A percentile compares a stretch with the other conserved stretches of the same genome.
These are phyloP conservation scores for Antennarius striatus DNA, from an alignment of 2,113 vertebrate genomes.

Conservation along the genomic window DNA sequence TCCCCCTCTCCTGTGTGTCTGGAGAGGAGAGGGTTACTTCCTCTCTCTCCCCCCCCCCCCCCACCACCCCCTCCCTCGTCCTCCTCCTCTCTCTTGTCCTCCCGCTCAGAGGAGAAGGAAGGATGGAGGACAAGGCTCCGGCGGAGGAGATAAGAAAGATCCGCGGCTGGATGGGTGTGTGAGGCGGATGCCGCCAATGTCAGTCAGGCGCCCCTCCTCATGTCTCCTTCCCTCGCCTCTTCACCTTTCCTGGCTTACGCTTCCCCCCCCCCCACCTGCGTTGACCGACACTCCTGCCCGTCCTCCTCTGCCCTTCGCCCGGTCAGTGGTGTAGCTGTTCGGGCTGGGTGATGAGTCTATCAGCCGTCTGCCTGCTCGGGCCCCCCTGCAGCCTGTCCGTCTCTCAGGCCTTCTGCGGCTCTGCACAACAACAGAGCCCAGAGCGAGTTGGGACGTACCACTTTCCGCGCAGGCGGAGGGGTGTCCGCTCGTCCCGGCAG, in stretches of 20 bases:
- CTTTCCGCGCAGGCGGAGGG: slow-evolving; percentile 64
- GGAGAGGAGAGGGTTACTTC: slow-evolving; percentile 69
- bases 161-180: slow-evolving; percentile 29
- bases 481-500: slow-evolving; percentile 49
- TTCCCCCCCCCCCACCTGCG: slow-evolving; percentile 43
- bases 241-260: slow-evolving; percentile 56
- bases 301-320: slow-evolving; percentile 32
- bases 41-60: slow-evolving; percentile 57
- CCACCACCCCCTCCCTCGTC: slow-evolving; percentile 44
- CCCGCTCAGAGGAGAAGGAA: slow-evolving; percentile 65
- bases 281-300: slow-evolving; percentile 31
- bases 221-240: slow-evolving; percentile 58
- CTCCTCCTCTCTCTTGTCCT: slow-evolving; percentile 60
- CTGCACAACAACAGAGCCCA: slow-evolving; percentile 84
- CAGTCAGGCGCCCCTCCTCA: slow-evolving; percentile 72
- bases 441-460: slow-evolving; percentile 77
- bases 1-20: slow-evolving; percentile 53
- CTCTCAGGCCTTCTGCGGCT: slow-evolving; percentile 81
- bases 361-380: slow-evolving; percentile 36
- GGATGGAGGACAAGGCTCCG: slow-evolving; percentile 70
- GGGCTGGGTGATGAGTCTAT: slow-evolving; percentile 51
- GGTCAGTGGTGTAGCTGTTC: slow-evolving; percentile 48
- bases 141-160: slow-evolving; percentile 41
- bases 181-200: slow-evolving; percentile 57
- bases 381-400: slow-evolving; percentile 44